A percentile compares a stretch with the other conserved stretches of the same genome.
Conservation (phyloP, 2,113 vertebrate genomes). For the Haemorhous mexicanus region DNA sequence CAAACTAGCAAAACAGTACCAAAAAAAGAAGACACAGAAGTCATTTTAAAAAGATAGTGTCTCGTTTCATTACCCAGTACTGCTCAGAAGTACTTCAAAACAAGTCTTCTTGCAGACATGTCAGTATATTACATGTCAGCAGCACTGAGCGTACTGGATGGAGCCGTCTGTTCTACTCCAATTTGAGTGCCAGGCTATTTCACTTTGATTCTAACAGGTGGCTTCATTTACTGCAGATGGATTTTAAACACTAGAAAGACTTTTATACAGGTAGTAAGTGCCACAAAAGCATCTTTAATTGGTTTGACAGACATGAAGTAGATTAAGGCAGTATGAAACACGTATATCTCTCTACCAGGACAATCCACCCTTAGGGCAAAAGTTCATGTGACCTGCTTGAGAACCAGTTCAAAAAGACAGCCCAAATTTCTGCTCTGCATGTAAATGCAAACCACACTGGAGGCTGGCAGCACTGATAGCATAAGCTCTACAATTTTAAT, state of each 20-base stretch:
- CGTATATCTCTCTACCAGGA: not conserved
- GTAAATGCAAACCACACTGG: not conserved
- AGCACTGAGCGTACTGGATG: rapidly evolving
- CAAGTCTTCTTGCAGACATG: not conserved
- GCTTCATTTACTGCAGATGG: not conserved
- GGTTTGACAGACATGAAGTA: not conserved
- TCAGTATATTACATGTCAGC: not conserved
- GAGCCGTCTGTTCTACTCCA: not conserved
- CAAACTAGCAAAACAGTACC: not conserved
- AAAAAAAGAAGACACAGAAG: not conserved
- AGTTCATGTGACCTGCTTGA: not conserved
- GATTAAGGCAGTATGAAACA: not conserved
- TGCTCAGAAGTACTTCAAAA: not conserved
- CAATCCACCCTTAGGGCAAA: not conserved
- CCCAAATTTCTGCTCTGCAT: not conserved
- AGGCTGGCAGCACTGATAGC: not conserved
- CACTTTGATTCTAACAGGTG: not conserved
- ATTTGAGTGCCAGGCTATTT: not conserved
- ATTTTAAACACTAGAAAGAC: not conserved
- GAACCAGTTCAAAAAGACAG: not conserved
- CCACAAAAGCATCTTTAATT: not conserved
- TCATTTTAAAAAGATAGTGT: not conserved
- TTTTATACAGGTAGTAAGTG: not conserved
- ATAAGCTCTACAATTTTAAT: not conserved
- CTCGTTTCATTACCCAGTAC: not conserved